These are phyloP conservation scores for Sigmodon hispidus DNA, from an alignment of 2,113 vertebrate species.

Conservation along the genomic window DNA sequence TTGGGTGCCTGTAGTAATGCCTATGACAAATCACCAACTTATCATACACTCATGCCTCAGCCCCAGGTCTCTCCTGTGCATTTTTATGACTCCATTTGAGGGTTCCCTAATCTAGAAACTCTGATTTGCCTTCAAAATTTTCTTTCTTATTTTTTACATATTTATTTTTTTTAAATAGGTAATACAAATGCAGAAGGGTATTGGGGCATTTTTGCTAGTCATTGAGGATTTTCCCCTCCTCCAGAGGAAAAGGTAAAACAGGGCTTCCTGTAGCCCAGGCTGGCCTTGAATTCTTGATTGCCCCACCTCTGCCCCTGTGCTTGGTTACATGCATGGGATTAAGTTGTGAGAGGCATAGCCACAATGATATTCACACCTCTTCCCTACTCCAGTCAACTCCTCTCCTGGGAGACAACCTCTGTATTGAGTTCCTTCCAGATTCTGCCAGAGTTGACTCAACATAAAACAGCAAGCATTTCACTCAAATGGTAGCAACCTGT, in stretches of 20 bases:
- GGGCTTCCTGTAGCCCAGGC: background rate
- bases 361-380: background rate
- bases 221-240: background rate
- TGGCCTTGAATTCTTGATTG: background rate
- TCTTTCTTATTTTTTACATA: background rate
- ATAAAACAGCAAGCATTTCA: background rate
- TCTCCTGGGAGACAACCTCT: background rate
- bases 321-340: background rate
- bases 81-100: background rate
- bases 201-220: background rate
- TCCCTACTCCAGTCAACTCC: background rate
- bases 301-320: background rate
- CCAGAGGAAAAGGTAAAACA: background rate
- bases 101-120: conserved; percentile 4
- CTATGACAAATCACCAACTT: background rate
- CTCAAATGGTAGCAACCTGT: background rate
- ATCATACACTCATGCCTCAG: background rate
- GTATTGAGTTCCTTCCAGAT: background rate
- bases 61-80: background rate
- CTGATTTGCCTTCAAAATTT: background rate
- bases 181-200: background rate
- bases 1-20: too few relatives aligned
- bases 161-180: background rate
- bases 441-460: conserved; percentile 14
- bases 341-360: background rate